Conservation (phyloP, 2,888 invertebrate genomes). For the Nudaria mundana region DNA sequence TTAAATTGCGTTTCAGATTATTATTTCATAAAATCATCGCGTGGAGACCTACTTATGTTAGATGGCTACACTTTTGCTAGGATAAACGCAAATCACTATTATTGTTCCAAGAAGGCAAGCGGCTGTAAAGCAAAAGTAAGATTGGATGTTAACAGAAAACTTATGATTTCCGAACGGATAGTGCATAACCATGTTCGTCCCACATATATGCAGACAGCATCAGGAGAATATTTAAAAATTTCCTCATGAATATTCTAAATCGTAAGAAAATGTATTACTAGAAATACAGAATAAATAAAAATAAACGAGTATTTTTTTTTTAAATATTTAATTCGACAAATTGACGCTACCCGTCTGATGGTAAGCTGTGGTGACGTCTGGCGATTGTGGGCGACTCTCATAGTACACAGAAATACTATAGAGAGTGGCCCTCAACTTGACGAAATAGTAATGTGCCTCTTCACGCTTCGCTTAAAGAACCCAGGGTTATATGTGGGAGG, state of each 20-base stretch:
- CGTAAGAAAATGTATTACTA: not conserved
- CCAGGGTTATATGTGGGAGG: too few species aligned
- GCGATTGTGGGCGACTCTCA: too few species aligned
- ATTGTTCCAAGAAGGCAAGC: slow-evolving; percentile 17
- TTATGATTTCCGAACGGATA: not conserved
- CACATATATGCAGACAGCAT: not conserved
- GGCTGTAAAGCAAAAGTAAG: slow-evolving; percentile 22
- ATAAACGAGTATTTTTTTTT: too few species aligned
- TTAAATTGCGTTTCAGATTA: slow-evolving; percentile 9
- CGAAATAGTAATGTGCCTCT: too few species aligned
- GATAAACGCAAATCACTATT: slow-evolving; percentile 12
- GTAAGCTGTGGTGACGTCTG: too few species aligned
- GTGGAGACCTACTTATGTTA: slow-evolving; percentile 13
- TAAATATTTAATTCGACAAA: too few species aligned
- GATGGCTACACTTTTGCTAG: slow-evolving; percentile 10
- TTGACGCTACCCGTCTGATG: too few species aligned
- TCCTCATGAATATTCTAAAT: not conserved
- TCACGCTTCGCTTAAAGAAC: too few species aligned
- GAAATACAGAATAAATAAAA: too few species aligned
- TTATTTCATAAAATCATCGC: slow-evolving; percentile 9
- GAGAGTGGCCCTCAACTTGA: too few species aligned
- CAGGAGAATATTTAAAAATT: not conserved
- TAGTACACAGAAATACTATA: too few species aligned
- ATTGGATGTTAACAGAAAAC: slow-evolving; percentile 2
- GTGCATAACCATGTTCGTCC: slow-evolving; percentile 16